Conservation (phyloP, 2,888 invertebrate genomes). For the Idaea biselata region DNA sequence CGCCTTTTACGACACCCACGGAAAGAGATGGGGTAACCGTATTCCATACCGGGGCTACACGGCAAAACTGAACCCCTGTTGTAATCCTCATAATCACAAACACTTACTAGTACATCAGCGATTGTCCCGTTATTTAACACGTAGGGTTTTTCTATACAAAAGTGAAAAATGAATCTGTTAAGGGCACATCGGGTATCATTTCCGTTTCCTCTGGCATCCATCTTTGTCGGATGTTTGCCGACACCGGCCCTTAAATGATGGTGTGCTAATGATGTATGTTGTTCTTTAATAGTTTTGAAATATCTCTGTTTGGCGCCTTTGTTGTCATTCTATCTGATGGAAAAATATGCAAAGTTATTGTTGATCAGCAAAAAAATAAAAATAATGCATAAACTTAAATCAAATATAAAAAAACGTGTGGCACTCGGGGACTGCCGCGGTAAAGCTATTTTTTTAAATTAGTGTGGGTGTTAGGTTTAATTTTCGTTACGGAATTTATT, state of each 20-base stretch:
- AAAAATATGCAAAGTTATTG: no score
- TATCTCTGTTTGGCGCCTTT: not conserved
- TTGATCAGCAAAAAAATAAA: no score
- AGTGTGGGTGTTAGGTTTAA: no score
- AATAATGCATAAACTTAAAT: no score
- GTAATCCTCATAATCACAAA: constrained; percentile 14
- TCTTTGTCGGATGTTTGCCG: constrained; percentile 66
- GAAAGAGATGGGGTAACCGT: no score
- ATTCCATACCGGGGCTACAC: not conserved
- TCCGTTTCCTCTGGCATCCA: constrained; percentile 68
- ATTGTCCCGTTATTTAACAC: constrained; percentile 37
- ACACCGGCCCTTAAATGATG: constrained; percentile 67
- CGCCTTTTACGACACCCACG: no score
- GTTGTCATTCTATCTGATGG: not conserved
- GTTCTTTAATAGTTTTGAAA: not conserved
- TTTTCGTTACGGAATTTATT: no score
- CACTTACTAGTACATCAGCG: constrained; percentile 41
- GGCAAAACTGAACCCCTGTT: not conserved
- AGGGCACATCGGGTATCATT: constrained; percentile 65
- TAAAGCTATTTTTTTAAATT: no score
- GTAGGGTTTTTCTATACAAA: constrained; percentile 14
- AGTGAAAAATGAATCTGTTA: constrained; percentile 70
- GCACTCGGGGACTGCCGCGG: no score
- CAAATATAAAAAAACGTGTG: no score
- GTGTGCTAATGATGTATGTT: constrained; percentile 38